Percentiles rank a stretch among this genome's conserved stretches.
Conservation (phyloP, 2,797 vertebrate genomes). For the Lagodon rhomboides region DNA sequence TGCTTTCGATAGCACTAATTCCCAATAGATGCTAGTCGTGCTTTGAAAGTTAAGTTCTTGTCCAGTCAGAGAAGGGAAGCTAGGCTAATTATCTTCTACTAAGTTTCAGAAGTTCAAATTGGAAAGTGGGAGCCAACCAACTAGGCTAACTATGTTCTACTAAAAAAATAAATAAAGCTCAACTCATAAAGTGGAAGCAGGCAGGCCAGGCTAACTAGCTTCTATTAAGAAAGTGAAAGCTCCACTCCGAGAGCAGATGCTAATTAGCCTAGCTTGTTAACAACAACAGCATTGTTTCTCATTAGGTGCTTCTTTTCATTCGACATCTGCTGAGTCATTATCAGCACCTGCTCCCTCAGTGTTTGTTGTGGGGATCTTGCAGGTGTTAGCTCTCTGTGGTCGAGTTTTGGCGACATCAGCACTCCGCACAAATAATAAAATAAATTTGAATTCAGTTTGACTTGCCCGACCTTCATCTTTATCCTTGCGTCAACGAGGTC, state of each 20-base stretch:
- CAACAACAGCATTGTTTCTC: not conserved
- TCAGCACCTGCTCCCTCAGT: not conserved
- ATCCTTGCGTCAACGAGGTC: not conserved
- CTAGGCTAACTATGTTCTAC: not conserved
- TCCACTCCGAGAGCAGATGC: not conserved
- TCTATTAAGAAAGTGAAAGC: not conserved
- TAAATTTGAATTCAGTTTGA: not conserved
- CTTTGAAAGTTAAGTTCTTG: no score
- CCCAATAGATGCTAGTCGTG: no score
- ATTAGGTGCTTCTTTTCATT: not conserved
- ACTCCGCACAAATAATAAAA: no score
- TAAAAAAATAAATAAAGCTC: no score
- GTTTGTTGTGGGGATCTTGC: no score
- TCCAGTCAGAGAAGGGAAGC: no score
- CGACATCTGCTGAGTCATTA: not conserved
- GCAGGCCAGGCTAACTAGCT: not conserved
- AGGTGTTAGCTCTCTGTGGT: not conserved
- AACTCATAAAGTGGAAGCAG: no score
- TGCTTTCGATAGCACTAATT: no score
- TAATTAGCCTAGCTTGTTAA: not conserved
- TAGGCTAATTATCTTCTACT: no score
- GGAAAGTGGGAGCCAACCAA: not conserved
- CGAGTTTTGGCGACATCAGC: no score
- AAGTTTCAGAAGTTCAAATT: no score
- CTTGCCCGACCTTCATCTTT: conserved; percentile 24